These are phyloP conservation scores for Bovichtus diacanthus DNA, from an alignment of 2,797 vertebrate species.

Conservation along the genomic window DNA sequence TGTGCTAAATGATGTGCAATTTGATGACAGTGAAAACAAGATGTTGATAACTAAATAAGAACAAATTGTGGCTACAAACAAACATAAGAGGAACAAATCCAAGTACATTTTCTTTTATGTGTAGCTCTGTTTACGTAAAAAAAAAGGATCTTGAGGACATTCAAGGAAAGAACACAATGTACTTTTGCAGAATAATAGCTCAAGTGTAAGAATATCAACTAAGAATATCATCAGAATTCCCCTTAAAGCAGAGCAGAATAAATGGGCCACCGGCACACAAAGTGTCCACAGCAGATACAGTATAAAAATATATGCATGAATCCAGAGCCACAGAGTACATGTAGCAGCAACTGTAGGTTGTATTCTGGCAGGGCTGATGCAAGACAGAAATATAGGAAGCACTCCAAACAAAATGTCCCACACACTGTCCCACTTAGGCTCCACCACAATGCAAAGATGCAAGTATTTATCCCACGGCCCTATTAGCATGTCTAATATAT, in stretches of 20 bases:
- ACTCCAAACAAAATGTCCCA: conserved; percentile 67
- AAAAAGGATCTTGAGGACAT: conserved; percentile 48
- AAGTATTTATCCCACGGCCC: conserved; percentile 26
- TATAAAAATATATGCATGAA: conserved; percentile 75
- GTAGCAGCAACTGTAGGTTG: conserved; percentile 58
- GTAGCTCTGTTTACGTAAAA: conserved; percentile 10
- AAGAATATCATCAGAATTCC: conserved; percentile 71
- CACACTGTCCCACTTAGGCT: conserved; percentile 65
- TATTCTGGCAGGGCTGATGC: conserved; percentile 60
- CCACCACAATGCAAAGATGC: conserved; percentile 35
- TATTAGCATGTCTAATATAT: conserved; percentile 32
- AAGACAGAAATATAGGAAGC: conserved; percentile 57
- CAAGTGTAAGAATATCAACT: conserved; percentile 66
- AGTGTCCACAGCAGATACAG: conserved; percentile 72
- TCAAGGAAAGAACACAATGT: conserved; percentile 74
- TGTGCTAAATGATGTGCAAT: too few relatives aligned
- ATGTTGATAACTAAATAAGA: too few relatives aligned
- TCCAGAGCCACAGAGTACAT: conserved; percentile 43
- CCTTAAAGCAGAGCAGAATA: conserved; percentile 69
- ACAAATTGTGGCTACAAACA: too few relatives aligned
- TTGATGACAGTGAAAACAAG: too few relatives aligned
- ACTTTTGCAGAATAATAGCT: conserved; percentile 73
- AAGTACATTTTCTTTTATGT: conserved; percentile 26
- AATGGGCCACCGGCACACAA: conserved; percentile 78
- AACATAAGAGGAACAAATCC: too few relatives aligned